Conservation (phyloP, 2,888 invertebrate genomes). For the Sussaba pulchella region DNA sequence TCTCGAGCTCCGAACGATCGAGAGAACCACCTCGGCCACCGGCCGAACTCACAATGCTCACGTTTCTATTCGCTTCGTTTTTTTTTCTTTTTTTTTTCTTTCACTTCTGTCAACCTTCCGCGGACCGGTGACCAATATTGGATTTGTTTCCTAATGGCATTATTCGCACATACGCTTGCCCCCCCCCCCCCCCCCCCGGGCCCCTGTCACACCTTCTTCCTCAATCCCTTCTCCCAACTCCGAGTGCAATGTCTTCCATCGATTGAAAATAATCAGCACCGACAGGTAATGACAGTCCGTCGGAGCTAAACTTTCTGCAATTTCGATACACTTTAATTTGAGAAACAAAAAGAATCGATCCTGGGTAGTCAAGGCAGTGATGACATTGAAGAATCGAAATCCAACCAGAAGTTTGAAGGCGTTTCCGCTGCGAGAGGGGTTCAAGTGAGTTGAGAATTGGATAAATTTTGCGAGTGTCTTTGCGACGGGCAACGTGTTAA, state of each 20-base stretch:
- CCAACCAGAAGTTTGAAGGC: too few species aligned
- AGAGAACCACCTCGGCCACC: slow-evolving; percentile 38
- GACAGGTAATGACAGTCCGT: too few species aligned
- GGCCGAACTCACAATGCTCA: slow-evolving; percentile 49
- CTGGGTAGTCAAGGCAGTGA: too few species aligned
- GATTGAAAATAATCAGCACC: slow-evolving; percentile 10
- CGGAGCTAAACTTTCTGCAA: too few species aligned
- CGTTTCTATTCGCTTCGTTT: background rate
- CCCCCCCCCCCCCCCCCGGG: background rate
- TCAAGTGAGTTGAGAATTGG: too few species aligned
- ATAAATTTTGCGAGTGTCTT: too few species aligned
- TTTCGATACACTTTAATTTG: too few species aligned
- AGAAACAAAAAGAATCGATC: too few species aligned
- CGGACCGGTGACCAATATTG: slow-evolving; percentile 69
- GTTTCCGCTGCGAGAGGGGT: too few species aligned
- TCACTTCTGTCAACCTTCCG: slow-evolving; percentile 29
- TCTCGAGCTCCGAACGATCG: slow-evolving; percentile 41
- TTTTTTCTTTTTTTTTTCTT: slow-evolving; percentile 1
- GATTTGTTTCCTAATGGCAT: slow-evolving; percentile 76
- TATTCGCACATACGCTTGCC: slow-evolving; percentile 60
- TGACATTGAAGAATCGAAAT: too few species aligned
- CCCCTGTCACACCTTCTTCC: background rate
- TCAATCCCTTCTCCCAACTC: background rate
- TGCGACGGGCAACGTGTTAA: too few species aligned
- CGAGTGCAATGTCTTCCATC: background rate